A percentile compares a stretch with the other conserved stretches of the same genome.
phyloP scores from a whole-genome alignment of 2,888 invertebrate genomes.

The Acanthococcus lagerstroemiae region DNA sequence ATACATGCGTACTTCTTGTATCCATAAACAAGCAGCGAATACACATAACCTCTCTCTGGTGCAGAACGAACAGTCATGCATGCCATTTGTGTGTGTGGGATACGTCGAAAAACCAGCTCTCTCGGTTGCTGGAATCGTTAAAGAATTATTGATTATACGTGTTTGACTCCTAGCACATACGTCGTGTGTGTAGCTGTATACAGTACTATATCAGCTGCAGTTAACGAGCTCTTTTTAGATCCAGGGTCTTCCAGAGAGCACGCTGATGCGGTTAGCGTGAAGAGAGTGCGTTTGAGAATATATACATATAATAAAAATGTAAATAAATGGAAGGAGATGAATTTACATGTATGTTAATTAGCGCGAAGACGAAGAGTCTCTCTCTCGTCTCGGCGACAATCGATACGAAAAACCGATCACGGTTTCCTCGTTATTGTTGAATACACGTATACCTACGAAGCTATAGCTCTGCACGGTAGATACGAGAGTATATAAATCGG shows the following conservation, averaged over 20 bases:
- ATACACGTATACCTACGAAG: no score
- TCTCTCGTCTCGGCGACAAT: conserved; percentile 21
- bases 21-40: background rate
- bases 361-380: conserved; percentile 12
- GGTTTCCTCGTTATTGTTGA: conserved; percentile 13
- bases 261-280: no score
- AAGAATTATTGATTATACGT: conserved; percentile 26
- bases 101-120: background rate
- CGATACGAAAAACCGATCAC: conserved; percentile 11
- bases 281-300: no score
- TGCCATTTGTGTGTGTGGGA: conserved; percentile 5
- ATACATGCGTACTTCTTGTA: background rate
- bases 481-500: conserved; percentile 1
- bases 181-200: background rate
- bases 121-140: conserved; percentile 16
- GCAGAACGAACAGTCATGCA: conserved; percentile 19
- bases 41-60: background rate
- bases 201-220: conserved; percentile 19
- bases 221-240: conserved; percentile 15
- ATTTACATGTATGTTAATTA: conserved; percentile 24
- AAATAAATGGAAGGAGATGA: conserved; percentile 24
- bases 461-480: no score
- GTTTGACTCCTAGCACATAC: background rate
- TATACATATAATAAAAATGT: conserved; percentile 20
- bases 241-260: background rate